Conservation (phyloP, 2,888 invertebrate species). For the Xestoiulus laeticollis region DNA sequence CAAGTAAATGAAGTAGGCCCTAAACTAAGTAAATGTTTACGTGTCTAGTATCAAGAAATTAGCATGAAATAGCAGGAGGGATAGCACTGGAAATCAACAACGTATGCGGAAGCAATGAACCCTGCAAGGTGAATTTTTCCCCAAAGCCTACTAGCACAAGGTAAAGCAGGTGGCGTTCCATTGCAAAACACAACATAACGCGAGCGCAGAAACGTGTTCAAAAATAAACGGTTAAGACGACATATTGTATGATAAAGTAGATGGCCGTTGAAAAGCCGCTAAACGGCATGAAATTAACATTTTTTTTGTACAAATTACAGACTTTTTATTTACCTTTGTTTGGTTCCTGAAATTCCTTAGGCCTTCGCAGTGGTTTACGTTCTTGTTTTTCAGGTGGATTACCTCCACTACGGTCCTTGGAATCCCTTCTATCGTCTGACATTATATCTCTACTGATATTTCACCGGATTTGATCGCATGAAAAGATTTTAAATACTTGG, state of each 20-base stretch:
- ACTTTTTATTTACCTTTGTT: conserved; percentile 2
- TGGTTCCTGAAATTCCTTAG: neutral
- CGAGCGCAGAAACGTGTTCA: neutral
- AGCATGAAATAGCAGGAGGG: neutral
- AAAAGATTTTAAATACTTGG: neutral
- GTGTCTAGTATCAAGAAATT: neutral
- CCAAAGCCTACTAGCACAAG: neutral
- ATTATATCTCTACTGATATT: neutral
- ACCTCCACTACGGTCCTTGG: neutral
- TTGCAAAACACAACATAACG: neutral
- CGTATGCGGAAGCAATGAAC: conserved; percentile 42
- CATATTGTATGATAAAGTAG: too few species aligned
- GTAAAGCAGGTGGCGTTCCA: neutral
- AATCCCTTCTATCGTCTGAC: conserved; percentile 46
- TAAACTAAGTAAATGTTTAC: neutral
- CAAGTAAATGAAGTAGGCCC: too few species aligned
- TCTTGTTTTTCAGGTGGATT: neutral
- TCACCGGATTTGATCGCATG: neutral
- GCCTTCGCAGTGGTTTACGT: conserved; percentile 31
- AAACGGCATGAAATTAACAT: neutral
- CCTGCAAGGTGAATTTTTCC: conserved; percentile 30
- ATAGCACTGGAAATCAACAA: neutral
- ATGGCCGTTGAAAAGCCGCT: too few species aligned
- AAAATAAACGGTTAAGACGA: neutral
- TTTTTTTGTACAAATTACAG: neutral